Evolutionary conservation across 1,140 invertebrate genomes (phyloP).

Genomic region (Medauroidea extradentata): DNA sequence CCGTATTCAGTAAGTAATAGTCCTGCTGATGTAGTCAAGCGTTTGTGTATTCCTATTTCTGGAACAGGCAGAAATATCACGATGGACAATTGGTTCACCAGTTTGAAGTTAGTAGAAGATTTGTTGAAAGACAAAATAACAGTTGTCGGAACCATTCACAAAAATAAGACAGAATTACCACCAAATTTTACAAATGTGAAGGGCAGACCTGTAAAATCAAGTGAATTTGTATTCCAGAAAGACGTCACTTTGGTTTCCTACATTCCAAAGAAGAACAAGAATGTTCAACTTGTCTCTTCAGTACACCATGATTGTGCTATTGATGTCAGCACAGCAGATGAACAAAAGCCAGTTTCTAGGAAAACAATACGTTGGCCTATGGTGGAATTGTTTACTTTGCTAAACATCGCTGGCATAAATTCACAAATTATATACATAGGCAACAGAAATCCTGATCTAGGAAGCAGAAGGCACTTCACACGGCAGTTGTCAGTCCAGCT

Average conservation of each 20-base stretch:
- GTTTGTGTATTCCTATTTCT: background rate
- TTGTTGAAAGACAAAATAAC: background rate
- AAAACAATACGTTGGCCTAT: no score
- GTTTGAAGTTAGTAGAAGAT: background rate
- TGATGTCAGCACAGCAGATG: no score
- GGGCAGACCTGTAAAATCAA: background rate
- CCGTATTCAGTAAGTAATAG: conserved; percentile 12
- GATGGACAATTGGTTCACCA: no score
- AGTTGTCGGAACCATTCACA: background rate
- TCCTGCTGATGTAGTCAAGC: conserved; percentile 1
- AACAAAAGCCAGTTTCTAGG: no score
- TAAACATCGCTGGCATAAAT: no score
- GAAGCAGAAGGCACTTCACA: no score
- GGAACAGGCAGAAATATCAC: background rate
- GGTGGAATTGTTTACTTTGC: no score
- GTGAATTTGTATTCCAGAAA: background rate
- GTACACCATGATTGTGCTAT: no score
- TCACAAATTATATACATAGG: no score
- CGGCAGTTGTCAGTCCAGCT: no score
- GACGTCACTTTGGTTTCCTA: background rate
- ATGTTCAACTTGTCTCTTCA: no score
- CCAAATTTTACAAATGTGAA: background rate
- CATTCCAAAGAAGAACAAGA: conserved; percentile 2
- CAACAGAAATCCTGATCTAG: no score
- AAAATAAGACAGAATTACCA: conserved; percentile 1